These are phyloP conservation scores for Hyles lineata DNA, from an alignment of 2,888 invertebrate genomes.

Conservation along the genomic window DNA sequence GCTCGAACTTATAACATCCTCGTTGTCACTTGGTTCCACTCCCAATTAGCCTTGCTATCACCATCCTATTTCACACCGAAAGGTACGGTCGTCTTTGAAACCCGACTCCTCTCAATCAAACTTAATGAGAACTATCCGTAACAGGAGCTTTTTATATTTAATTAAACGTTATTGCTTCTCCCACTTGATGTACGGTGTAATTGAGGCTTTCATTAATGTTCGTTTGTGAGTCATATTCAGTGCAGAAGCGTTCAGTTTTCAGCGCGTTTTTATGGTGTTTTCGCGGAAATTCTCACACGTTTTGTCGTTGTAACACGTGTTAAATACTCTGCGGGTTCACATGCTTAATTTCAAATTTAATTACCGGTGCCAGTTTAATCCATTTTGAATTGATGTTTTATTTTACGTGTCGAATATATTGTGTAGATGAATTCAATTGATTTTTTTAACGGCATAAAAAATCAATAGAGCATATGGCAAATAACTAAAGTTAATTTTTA, in stretches of 20 bases:
- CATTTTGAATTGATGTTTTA: background rate
- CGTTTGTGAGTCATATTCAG: conserved; percentile 58
- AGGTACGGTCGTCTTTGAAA: conserved; percentile 57
- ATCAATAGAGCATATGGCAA: too few relatives aligned
- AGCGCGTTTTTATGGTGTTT: conserved; percentile 27
- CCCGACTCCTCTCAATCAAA: conserved; percentile 49
- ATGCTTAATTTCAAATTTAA: background rate
- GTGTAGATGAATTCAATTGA: background rate
- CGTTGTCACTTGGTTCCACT: too few relatives aligned
- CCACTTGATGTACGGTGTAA: conserved; percentile 55
- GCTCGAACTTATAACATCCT: too few relatives aligned
- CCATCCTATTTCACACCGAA: conserved; percentile 53
- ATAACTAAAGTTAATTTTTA: too few relatives aligned
- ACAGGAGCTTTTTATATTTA: conserved; percentile 58
- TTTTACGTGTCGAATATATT: background rate
- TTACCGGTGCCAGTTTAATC: background rate
- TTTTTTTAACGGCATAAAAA: too few relatives aligned
- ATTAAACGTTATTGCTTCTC: conserved; percentile 58
- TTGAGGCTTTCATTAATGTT: conserved; percentile 63
- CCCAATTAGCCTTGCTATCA: too few relatives aligned
- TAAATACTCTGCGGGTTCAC: background rate
- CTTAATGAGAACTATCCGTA: conserved; percentile 63
- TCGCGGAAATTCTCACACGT: background rate
- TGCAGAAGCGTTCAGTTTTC: conserved; percentile 37
- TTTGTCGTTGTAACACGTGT: conserved; percentile 1